Conservation (phyloP, 2,888 invertebrate species). For the Platycnemis pennipes region DNA sequence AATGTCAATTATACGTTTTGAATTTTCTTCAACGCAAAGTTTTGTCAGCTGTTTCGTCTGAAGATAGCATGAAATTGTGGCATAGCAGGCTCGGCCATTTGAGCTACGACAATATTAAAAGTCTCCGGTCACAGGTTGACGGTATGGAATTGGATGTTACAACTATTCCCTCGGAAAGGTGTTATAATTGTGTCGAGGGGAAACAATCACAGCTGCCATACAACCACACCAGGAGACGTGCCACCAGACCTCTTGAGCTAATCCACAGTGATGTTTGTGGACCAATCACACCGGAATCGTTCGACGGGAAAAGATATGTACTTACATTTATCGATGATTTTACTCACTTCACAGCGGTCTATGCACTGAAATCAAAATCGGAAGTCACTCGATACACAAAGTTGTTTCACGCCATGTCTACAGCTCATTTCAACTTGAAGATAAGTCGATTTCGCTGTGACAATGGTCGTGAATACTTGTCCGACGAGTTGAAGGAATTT, state of each 20-base stretch:
- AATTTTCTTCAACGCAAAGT: not conserved
- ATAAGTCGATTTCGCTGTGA: no score
- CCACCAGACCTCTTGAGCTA: constrained; percentile 72
- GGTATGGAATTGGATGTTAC: not conserved
- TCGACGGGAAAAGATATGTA: no score
- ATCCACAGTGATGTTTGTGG: constrained; percentile 73
- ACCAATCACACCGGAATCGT: no score
- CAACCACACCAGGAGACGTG: constrained; percentile 70
- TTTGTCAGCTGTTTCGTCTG: not conserved
- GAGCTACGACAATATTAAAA: not conserved
- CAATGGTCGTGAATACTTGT: no score
- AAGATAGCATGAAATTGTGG: constrained; percentile 68
- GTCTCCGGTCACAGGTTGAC: not conserved
- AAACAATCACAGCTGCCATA: constrained; percentile 72
- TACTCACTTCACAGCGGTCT: no score
- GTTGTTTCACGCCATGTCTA: no score
- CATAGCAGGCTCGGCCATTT: constrained; percentile 69
- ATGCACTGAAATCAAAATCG: no score
- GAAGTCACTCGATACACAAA: no score
- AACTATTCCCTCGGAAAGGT: not conserved
- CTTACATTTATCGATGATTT: no score
- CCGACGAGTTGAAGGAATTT: no score
- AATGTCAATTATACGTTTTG: not conserved
- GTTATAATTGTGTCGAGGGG: constrained; percentile 71
- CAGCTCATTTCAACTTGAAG: no score